Base-by-base conservation (phyloP, 2,888 invertebrate species). In the Monochamus alternatus region DNA sequence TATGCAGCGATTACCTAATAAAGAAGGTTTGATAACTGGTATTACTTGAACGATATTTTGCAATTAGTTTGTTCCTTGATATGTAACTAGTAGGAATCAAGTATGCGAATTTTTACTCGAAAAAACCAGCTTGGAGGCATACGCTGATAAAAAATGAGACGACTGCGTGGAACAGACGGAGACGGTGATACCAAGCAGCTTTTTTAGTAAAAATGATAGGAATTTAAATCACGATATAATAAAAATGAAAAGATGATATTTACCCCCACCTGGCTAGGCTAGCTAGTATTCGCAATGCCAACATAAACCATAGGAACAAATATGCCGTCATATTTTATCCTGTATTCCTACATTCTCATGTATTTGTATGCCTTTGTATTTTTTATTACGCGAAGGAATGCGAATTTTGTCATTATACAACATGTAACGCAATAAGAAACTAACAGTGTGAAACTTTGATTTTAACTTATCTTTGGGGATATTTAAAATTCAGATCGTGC, bases 231-330 rank as follows among this genome's bases (percentile, higher is more conserved):
- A 74, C 51, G 32, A n/a, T 67, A 67, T 66, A 66, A 73, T 73
- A 73, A 73, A 73, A 73, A 73, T 73, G 66, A 73, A 66, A 71
- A 73, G 66, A 65, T 73, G 51, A 73, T 65, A 73, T 66, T 73
- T 66, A 73, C 73, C 73, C 60, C 44, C 66, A 67, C 38, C 32
- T 55, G 31, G 66, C 55, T 14, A 31, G 22, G 22, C 22, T 22
- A 22, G 22, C 22, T 22, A n/a, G n/a, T 38, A 52, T n/a, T 55
- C 32, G 31, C 51, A 66, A 55, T 38, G 66, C 66, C 32, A 55
- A n/a, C 47, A 14, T 55, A 66, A 66, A 55, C 66, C 52, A 66
- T 52, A 9, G 22, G 12, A 66, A 9, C 12, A 52, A 52, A 52
- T 32, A 30, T 30, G 66, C 32, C 66, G 66, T 14, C 62, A 43